phyloP scores from a whole-genome alignment of 2,113 vertebrate species.

The Antechinus stuartii region DNA sequence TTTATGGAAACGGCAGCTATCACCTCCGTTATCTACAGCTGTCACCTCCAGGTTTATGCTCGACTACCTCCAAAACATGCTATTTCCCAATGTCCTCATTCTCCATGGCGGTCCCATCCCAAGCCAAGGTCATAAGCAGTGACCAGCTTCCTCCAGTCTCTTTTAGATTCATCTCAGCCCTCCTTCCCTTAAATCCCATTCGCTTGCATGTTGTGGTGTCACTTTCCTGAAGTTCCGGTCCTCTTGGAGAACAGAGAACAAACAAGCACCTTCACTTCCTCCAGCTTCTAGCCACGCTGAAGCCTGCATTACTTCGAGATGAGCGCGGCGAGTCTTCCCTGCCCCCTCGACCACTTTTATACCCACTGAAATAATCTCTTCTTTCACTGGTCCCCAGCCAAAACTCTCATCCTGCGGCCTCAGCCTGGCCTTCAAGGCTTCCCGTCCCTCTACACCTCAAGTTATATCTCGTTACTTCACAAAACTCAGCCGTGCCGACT shows the following conservation, averaged over 20 bases:
- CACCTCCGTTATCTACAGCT: not conserved
- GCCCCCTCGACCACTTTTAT: constrained; percentile 14
- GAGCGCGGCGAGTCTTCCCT: not conserved
- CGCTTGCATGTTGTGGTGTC: too few species aligned
- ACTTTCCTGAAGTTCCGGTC: too few species aligned
- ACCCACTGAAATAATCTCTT: constrained; percentile 2
- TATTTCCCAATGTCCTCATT: not conserved
- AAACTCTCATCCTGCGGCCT: constrained; percentile 25
- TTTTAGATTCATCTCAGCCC: not conserved
- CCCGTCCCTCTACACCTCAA: not conserved
- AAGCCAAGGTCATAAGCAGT: not conserved
- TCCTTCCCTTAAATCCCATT: too few species aligned
- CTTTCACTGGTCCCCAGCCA: constrained; percentile 24
- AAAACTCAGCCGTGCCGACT: not conserved
- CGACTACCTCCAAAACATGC: not conserved
- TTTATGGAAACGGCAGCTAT: not conserved
- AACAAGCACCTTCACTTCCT: not conserved
- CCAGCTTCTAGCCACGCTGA: constrained; percentile 22
- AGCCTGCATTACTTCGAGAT: constrained; percentile 7
- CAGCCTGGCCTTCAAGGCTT: constrained; percentile 19
- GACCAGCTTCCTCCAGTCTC: constrained; percentile 24
- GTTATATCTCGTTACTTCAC: constrained; percentile 1
- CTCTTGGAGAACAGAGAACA: too few species aligned
- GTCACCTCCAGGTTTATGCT: constrained; percentile 3
- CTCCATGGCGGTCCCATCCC: not conserved